phyloP scores from a whole-genome alignment of 2,888 invertebrate species.

The Yponomeuta malinellus region DNA sequence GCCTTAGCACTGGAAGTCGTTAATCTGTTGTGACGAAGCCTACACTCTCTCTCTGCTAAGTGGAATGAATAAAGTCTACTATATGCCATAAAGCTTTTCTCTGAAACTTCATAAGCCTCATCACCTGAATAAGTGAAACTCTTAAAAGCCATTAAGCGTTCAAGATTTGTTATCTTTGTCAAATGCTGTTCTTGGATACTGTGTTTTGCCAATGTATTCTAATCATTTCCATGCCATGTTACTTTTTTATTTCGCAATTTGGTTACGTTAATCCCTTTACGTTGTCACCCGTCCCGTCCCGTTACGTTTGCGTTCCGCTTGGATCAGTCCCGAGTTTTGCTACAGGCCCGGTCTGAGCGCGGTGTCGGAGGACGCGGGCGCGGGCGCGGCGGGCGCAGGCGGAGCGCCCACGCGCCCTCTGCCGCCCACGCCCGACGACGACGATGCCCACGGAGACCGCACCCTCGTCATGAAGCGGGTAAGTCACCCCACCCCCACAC shows the following conservation, averaged over 20 bases:
- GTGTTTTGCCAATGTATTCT: not conserved
- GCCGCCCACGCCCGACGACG: conserved; percentile 96
- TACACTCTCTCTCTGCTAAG: too few relatives aligned
- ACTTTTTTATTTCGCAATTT: conserved; percentile 28
- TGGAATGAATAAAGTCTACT: too few relatives aligned
- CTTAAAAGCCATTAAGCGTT: too few relatives aligned
- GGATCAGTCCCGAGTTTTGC: conserved; percentile 87
- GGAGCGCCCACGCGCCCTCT: conserved; percentile 93
- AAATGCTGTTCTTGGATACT: too few relatives aligned
- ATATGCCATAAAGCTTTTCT: too few relatives aligned
- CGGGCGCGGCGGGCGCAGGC: conserved; percentile 58
- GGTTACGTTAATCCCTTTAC: conserved; percentile 25
- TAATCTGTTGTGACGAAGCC: too few relatives aligned
- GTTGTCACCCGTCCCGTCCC: conserved; percentile 25
- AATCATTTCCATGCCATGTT: not conserved
- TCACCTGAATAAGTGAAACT: too few relatives aligned
- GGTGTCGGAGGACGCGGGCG: conserved; percentile 65
- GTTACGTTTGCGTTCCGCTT: conserved; percentile 33
- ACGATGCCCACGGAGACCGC: conserved; percentile 86
- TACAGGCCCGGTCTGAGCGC: conserved; percentile 84
- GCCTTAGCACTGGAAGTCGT: too few relatives aligned
- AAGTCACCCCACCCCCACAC: conserved; percentile 55
- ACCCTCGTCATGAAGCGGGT: conserved; percentile 96
- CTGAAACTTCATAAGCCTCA: too few relatives aligned
- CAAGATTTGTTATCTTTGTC: too few relatives aligned